Percentiles rank a stretch among this genome's conserved stretches.
These are phyloP conservation scores for Petrolisthes manimaculis DNA, from an alignment of 2,888 invertebrate genomes.

Conservation along the genomic window DNA sequence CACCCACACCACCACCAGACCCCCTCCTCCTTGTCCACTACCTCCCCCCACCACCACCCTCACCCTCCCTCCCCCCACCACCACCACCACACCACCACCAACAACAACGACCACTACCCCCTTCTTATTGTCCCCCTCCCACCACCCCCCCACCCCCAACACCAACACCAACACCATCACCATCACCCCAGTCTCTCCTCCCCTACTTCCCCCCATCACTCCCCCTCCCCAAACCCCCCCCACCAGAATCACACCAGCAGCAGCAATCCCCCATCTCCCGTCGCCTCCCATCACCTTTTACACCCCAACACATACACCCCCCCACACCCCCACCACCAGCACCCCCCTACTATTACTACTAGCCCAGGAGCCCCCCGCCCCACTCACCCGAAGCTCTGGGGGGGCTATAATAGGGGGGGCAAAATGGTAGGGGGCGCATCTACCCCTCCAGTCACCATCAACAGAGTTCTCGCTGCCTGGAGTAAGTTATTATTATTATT, in stretches of 20 bases:
- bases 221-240: not conserved
- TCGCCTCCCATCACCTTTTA: not conserved
- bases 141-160: too few relatives aligned
- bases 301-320: not conserved
- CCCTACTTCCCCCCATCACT: not conserved
- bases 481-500: constrained; percentile 24
- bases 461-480: constrained; percentile 40
- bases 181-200: not conserved
- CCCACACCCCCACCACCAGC: not conserved
- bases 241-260: not conserved
- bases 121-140: not conserved
- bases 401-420: not conserved
- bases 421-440: constrained; percentile 44
- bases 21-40: not conserved
- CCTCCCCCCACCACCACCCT: not conserved
- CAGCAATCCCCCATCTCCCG: not conserved
- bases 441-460: constrained; percentile 47
- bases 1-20: not conserved
- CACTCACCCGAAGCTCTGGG: not conserved
- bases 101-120: not conserved
- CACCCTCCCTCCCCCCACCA: not conserved
- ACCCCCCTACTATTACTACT: not conserved
- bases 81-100: not conserved
- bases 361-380: not conserved
- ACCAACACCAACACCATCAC: too few relatives aligned